phyloP scores from a whole-genome alignment of 2,797 vertebrate species.

The Melanogrammus aeglefinus region DNA sequence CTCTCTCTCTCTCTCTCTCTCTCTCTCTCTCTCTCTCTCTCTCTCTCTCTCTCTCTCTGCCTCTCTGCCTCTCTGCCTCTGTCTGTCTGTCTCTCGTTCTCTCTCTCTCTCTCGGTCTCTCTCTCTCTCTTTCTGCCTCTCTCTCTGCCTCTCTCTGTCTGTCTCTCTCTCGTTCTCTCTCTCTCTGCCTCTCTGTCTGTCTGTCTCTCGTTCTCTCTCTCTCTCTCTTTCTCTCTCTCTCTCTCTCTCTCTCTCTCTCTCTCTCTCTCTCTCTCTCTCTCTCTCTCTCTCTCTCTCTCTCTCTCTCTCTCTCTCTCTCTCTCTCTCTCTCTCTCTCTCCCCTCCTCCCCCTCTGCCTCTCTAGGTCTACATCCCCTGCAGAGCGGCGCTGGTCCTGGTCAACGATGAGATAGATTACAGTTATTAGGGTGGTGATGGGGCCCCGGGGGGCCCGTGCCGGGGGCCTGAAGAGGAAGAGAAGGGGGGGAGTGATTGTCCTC shows the following conservation, averaged over 20 bases:
- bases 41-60: not conserved
- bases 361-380: constrained; percentile 98
- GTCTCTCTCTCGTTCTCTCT: not conserved
- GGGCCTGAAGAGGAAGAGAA: no score
- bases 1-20: constrained; percentile 10
- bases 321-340: not conserved
- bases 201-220: not conserved
- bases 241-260: constrained; percentile 40
- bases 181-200: constrained; percentile 35
- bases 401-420: constrained; percentile 82
- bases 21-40: constrained; percentile 30
- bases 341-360: constrained; percentile 36
- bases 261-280: not conserved
- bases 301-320: not conserved
- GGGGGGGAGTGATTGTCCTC: constrained; percentile 52
- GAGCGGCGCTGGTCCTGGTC: constrained; percentile 90
- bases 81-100: no score
- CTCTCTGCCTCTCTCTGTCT: not conserved
- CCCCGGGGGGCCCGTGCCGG: no score
- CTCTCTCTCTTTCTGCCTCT: not conserved
- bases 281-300: not conserved
- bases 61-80: not conserved
- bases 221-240: not conserved
- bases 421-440: constrained; percentile 62
- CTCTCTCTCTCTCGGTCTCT: not conserved